Evolutionary conservation across 2,888 invertebrate species (phyloP).

Genomic region (Arge pagana): DNA sequence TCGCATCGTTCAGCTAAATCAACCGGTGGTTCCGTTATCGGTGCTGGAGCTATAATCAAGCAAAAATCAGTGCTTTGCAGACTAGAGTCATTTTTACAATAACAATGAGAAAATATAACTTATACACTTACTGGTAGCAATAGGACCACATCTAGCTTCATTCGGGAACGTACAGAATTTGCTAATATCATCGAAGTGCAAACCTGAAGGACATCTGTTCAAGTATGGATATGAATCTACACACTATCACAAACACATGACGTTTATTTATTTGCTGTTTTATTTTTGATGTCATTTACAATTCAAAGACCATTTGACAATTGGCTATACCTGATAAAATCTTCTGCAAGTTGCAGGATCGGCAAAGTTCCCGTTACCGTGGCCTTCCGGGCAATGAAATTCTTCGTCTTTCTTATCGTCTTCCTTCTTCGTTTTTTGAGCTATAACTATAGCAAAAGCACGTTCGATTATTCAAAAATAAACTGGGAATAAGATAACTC

Average conservation of each 20-base stretch:
- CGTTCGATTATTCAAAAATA: no score
- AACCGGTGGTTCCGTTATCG: conserved; percentile 78
- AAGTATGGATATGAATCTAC: conserved; percentile 87
- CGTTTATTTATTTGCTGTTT: conserved; percentile 6
- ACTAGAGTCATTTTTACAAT: conserved; percentile 1
- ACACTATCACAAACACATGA: conserved; percentile 66
- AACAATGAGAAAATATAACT: conserved; percentile 4
- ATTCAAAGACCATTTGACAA: conserved; percentile 2
- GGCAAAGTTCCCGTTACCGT: conserved; percentile 86
- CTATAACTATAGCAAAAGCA: conserved; percentile 52
- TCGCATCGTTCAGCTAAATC: conserved; percentile 84
- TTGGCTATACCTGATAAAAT: conserved; percentile 78
- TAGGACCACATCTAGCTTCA: conserved; percentile 89
- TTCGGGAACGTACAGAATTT: conserved; percentile 89
- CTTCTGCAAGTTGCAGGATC: conserved; percentile 86
- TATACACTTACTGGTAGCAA: conserved; percentile 77
- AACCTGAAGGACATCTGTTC: conserved; percentile 86
- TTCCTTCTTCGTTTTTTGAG: conserved; percentile 57
- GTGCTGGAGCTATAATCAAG: conserved; percentile 70
- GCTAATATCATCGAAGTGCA: conserved; percentile 88
- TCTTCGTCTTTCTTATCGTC: conserved; percentile 68
- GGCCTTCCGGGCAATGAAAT: conserved; percentile 79
- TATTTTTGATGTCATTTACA: not conserved
- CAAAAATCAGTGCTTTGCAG: conserved; percentile 2
- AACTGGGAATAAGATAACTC: no score